phyloP scores from a whole-genome alignment of 2,113 vertebrate genomes.

The Atrichornis clamosus region DNA sequence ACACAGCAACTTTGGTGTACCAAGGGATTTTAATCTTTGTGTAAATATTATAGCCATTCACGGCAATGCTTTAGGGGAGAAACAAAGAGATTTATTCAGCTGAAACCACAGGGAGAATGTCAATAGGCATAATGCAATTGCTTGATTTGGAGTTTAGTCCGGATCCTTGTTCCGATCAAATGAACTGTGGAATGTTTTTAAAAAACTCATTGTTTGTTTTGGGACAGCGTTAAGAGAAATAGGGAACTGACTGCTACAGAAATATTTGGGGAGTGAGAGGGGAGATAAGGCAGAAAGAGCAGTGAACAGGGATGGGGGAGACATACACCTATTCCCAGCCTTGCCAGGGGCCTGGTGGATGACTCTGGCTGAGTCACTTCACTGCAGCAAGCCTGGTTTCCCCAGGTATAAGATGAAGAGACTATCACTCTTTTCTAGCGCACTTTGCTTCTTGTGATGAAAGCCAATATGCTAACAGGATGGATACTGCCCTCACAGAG shows the following conservation, averaged over 20 bases:
- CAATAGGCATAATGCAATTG: conserved; percentile 46
- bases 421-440: background rate
- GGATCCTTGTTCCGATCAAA: conserved; percentile 32
- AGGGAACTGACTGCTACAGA: background rate
- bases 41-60: conserved; percentile 48
- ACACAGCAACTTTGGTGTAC: conserved; percentile 5
- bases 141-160: conserved; percentile 57
- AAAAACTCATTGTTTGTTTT: conserved; percentile 31
- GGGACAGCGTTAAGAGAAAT: conserved; percentile 11
- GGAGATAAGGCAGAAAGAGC: background rate
- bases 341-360: background rate
- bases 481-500: background rate
- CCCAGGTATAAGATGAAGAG: background rate
- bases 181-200: conserved; percentile 57
- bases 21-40: conserved; percentile 52
- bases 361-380: background rate
- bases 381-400: background rate
- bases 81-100: conserved; percentile 62
- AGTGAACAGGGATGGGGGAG: background rate
- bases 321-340: background rate
- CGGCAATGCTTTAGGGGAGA: conserved; percentile 43
- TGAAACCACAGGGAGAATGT: conserved; percentile 60
- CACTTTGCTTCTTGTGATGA: background rate
- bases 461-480: background rate
- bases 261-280: conserved; percentile 9